Base-by-base conservation (phyloP, 2,113 vertebrate species). In the Smithornis capensis region DNA sequence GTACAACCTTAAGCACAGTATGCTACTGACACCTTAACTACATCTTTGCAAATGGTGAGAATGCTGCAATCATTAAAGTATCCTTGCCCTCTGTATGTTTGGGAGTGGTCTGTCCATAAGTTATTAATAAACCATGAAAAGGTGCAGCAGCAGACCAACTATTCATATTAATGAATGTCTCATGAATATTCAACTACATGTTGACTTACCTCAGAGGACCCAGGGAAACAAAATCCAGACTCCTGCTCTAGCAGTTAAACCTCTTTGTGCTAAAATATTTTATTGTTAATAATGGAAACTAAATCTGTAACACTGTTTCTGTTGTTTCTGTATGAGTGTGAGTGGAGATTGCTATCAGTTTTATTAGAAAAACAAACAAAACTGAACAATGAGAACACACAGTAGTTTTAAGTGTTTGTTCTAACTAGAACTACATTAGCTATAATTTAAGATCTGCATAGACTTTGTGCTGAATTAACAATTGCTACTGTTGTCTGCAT, bases 51-150 rank as follows among this genome's bases (percentile, higher is more conserved):
- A 70, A 87, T 52, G 56, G 35, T 73, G n/a, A 88, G 52, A 69
- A 95, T 86, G 40, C 40, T 89, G 37, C 91, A 95, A 84, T 91
- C 90, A 96, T 92, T 95, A 92, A 95, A 96, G 91, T 69, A 91
- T 91, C 94, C 85, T 89, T 96, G 93, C 81, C 94, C 94, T 97
- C 78, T 96, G 83, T 94, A 97, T 96, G 79, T 94, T 93, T 96
- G 78, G 81, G 91, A 96, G 97, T 96, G 91, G 88, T 94, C 94
- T 96, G 78, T 96, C 97, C 95, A 78, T 83, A 88, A 95, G 91
- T 94, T 98, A 97, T 96, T 97, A 98, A 97, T 97, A 97, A 98
- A 89, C 74, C 89, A 95, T 92, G 93, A 69, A 85, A 94, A 96
- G 93, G 92, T 94, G 94, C 91, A 97, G 91, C 92, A 95, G 83